A percentile compares a stretch with the other conserved stretches of the same genome.
Conservation (phyloP, 2,888 invertebrate species). For the Carpatolechia fugitivella region DNA sequence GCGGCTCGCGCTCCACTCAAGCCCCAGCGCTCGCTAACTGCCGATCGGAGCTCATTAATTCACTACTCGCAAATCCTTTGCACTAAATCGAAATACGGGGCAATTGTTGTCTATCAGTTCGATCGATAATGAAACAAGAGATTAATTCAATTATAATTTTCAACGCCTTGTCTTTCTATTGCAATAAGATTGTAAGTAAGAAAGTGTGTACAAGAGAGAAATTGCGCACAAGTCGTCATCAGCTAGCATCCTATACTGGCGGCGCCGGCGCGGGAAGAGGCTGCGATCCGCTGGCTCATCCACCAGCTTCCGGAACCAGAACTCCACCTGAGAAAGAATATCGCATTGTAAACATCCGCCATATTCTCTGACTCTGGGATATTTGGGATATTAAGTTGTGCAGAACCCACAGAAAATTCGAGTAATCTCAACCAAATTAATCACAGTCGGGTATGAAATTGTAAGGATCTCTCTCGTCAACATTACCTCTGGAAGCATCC, state of each 20-base stretch:
- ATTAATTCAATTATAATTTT: too few relatives aligned
- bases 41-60: slow-evolving; percentile 69
- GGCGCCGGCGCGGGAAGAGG: slow-evolving; percentile 54
- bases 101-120: too few relatives aligned
- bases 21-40: slow-evolving; percentile 77
- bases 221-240: slow-evolving; percentile 70
- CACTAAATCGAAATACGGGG: too few relatives aligned
- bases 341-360: too few relatives aligned
- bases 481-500: slow-evolving; percentile 80
- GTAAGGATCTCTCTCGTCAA: not conserved
- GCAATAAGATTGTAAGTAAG: not conserved
- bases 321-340: slow-evolving; percentile 75
- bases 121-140: too few relatives aligned
- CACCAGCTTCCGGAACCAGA: slow-evolving; percentile 69
- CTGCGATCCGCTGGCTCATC: slow-evolving; percentile 60
- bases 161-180: too few relatives aligned
- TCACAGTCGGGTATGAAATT: too few relatives aligned
- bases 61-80: too few relatives aligned
- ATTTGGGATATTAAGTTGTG: too few relatives aligned
- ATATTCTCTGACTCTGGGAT: too few relatives aligned
- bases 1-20: slow-evolving; percentile 51
- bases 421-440: too few relatives aligned
- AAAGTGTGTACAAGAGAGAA: not conserved
- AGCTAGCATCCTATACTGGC: slow-evolving; percentile 59
- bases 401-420: too few relatives aligned